Evolutionary conservation across 2,888 invertebrate genomes (phyloP).

Genomic region (Brenthis daphne): DNA sequence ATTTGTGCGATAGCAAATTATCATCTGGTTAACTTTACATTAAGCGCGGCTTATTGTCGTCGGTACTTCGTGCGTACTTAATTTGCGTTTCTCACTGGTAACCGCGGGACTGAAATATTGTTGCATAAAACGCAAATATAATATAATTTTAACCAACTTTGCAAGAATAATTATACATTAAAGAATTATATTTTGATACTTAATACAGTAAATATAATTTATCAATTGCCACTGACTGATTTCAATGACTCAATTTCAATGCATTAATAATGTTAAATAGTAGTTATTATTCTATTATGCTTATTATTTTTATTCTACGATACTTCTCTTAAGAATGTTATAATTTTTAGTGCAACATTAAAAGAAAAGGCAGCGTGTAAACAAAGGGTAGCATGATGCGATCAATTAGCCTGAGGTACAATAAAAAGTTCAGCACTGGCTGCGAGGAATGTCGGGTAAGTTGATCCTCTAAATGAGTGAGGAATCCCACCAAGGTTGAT

Average conservation of each 20-base stretch:
- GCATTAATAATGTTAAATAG: no score
- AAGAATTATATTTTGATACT: no score
- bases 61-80: slow-evolving; percentile 74
- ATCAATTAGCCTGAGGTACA: slow-evolving; percentile 47
- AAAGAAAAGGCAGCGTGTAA: slow-evolving; percentile 36
- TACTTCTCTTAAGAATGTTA: no score
- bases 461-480: slow-evolving; percentile 69
- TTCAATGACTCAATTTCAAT: no score
- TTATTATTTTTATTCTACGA: no score
- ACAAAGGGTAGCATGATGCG: slow-evolving; percentile 41
- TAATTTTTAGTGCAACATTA: background rate
- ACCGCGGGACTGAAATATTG: slow-evolving; percentile 31
- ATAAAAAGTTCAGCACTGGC: slow-evolving; percentile 61
- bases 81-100: slow-evolving; percentile 68
- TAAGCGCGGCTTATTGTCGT: slow-evolving; percentile 69
- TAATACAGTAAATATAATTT: no score
- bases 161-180: background rate
- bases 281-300: no score
- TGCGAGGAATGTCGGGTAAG: slow-evolving; percentile 67
- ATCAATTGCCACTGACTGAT: no score
- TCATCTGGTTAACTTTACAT: slow-evolving; percentile 48
- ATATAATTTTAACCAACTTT: background rate
- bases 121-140: background rate
- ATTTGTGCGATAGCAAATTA: slow-evolving; percentile 66
- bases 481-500: slow-evolving; percentile 62